Conservation (phyloP, 2,888 invertebrate species). For the Palloptera scutellata region DNA sequence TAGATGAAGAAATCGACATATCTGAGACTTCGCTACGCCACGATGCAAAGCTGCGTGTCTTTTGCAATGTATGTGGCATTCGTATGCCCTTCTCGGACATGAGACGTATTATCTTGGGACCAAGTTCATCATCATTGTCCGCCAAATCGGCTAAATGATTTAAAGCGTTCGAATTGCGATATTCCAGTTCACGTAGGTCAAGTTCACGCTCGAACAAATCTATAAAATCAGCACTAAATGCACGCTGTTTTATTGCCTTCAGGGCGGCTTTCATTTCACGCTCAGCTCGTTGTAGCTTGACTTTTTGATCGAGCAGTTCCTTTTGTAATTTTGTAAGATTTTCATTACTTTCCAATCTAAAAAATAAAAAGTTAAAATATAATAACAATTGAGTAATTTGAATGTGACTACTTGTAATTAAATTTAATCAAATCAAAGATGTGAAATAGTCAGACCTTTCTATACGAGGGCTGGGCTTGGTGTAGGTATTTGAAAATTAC, state of each 20-base stretch:
- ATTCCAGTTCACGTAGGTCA: slow-evolving; percentile 68
- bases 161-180: slow-evolving; percentile 68
- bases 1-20: slow-evolving; percentile 42
- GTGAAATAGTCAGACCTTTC: no score
- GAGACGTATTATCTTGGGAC: slow-evolving; percentile 53
- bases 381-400: background rate
- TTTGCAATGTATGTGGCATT: slow-evolving; percentile 55
- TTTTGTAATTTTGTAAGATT: slow-evolving; percentile 54
- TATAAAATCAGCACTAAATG: slow-evolving; percentile 52
- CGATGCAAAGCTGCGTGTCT: slow-evolving; percentile 50
- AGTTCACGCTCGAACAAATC: slow-evolving; percentile 64
- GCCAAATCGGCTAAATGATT: slow-evolving; percentile 68
- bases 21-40: slow-evolving; percentile 55
- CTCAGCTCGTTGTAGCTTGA: slow-evolving; percentile 60
- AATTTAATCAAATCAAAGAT: no score
- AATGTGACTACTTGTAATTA: no score
- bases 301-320: slow-evolving; percentile 59
- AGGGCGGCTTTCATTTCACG: slow-evolving; percentile 57
- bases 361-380: background rate
- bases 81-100: slow-evolving; percentile 58
- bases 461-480: no score
- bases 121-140: slow-evolving; percentile 50
- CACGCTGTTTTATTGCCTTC: slow-evolving; percentile 51
- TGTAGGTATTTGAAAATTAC: no score
- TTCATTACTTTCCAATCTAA: slow-evolving; percentile 54